Evolutionary conservation across 2,888 invertebrate species (phyloP).

Genomic region (Catocala nupta): DNA sequence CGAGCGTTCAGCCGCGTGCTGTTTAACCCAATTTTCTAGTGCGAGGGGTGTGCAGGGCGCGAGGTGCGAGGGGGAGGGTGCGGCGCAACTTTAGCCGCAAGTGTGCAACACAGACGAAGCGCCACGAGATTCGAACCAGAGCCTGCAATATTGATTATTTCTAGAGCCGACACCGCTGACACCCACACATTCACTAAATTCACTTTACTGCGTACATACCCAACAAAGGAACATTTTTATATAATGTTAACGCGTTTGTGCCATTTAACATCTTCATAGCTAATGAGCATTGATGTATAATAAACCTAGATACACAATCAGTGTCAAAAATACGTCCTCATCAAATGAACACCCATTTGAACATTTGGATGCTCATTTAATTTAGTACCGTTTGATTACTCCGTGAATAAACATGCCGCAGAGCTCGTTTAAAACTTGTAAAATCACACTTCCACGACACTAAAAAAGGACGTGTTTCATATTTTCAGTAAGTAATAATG

Average conservation of each 20-base stretch:
- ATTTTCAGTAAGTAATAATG: no score
- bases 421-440: no score
- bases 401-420: no score
- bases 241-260: background rate
- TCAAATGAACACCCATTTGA: no score
- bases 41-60: slow-evolving; percentile 75
- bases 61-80: slow-evolving; percentile 65
- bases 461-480: no score
- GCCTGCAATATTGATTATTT: slow-evolving; percentile 82
- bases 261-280: no score
- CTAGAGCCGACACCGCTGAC: slow-evolving; percentile 59
- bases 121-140: slow-evolving; percentile 74
- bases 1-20: slow-evolving; percentile 81
- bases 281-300: no score
- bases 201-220: slow-evolving; percentile 27
- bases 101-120: slow-evolving; percentile 78
- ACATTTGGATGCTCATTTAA: no score
- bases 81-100: slow-evolving; percentile 79
- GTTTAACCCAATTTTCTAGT: slow-evolving; percentile 86
- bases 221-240: slow-evolving; percentile 22
- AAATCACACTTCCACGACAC: no score
- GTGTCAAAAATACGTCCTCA: no score
- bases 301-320: no score
- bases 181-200: slow-evolving; percentile 39
- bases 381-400: no score